Evolutionary conservation across 2,888 invertebrate species (phyloP).

Genomic region (Campoplex nolae): DNA sequence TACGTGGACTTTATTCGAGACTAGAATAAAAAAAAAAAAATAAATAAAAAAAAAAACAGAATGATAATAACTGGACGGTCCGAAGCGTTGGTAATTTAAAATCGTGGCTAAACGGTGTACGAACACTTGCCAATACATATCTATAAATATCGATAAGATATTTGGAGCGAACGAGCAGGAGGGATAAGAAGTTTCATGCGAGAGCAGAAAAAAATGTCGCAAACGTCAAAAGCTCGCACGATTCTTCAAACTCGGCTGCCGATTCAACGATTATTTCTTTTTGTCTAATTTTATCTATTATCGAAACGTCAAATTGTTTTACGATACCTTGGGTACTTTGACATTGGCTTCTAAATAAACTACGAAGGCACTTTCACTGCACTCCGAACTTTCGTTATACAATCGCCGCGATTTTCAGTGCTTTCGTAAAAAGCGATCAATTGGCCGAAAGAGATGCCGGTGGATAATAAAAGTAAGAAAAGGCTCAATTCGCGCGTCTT

Average conservation of each 20-base stretch:
- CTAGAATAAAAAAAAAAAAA: background rate
- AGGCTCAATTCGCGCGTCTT: background rate
- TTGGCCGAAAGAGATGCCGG: background rate
- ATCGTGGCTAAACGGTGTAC: conserved; percentile 40
- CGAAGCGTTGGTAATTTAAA: conserved; percentile 35
- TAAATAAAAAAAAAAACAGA: background rate
- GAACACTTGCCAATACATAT: conserved; percentile 53
- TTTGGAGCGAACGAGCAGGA: conserved; percentile 44
- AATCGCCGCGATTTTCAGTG: conserved; percentile 14
- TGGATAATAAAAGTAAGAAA: background rate
- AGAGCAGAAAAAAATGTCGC: conserved; percentile 11
- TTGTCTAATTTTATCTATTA: background rate
- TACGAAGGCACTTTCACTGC: conserved; percentile 73
- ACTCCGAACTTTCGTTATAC: conserved; percentile 62
- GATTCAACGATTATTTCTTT: too few relatives aligned
- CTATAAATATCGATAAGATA: conserved; percentile 65
- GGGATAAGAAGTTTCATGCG: conserved; percentile 23
- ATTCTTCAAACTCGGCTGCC: background rate
- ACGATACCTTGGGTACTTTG: conserved; percentile 71
- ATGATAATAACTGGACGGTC: conserved; percentile 29
- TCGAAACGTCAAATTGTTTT: conserved; percentile 1
- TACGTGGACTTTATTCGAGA: conserved; percentile 39
- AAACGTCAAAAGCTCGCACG: conserved; percentile 41
- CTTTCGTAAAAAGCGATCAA: conserved; percentile 21
- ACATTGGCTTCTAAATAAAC: conserved; percentile 69